phyloP scores from a whole-genome alignment of 2,797 vertebrate genomes.

The Sparidentex hasta region DNA sequence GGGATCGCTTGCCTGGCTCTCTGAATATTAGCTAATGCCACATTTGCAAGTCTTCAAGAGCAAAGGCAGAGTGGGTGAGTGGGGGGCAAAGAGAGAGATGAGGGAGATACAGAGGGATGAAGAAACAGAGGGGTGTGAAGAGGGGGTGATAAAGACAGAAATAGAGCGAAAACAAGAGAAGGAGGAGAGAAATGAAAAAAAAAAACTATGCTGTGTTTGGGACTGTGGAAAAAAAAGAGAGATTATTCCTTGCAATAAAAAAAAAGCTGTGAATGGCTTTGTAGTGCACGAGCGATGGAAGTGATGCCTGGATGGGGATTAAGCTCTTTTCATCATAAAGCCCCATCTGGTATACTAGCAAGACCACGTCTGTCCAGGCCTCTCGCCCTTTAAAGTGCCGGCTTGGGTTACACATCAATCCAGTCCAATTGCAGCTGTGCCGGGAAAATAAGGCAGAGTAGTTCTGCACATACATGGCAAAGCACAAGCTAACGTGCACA shows the following conservation, averaged over 20 bases:
- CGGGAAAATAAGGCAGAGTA: conserved; percentile 74
- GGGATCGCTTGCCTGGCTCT: conserved; percentile 86
- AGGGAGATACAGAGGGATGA: conserved; percentile 65
- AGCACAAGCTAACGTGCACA: conserved; percentile 50
- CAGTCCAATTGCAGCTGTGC: conserved; percentile 97
- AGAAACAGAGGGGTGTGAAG: conserved; percentile 63
- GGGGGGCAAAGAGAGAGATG: conserved; percentile 78
- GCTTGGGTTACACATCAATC: conserved; percentile 98
- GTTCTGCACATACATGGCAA: conserved; percentile 51
- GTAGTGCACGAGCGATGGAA: conserved; percentile 95
- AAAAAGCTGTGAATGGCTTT: conserved; percentile 91
- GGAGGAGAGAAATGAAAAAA: conserved; percentile 49
- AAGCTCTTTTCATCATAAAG: conserved; percentile 99
- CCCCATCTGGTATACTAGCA: conserved; percentile 96
- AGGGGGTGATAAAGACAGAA: conserved; percentile 58
- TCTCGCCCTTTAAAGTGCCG: conserved; percentile 97
- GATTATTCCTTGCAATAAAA: conserved; percentile 89
- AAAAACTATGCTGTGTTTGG: conserved; percentile 84
- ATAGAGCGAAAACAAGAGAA: conserved; percentile 31
- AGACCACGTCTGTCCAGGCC: conserved; percentile 97
- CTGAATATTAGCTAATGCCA: conserved; percentile 99
- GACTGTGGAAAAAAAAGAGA: conserved; percentile 73
- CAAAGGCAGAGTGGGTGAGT: conserved; percentile 60
- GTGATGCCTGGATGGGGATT: conserved; percentile 97
- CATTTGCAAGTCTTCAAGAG: conserved; percentile 99